Percentiles rank a stretch among this genome's conserved stretches.
These are phyloP conservation scores for Netelia virgata DNA, from an alignment of 2,888 invertebrate species.

Conservation along the genomic window DNA sequence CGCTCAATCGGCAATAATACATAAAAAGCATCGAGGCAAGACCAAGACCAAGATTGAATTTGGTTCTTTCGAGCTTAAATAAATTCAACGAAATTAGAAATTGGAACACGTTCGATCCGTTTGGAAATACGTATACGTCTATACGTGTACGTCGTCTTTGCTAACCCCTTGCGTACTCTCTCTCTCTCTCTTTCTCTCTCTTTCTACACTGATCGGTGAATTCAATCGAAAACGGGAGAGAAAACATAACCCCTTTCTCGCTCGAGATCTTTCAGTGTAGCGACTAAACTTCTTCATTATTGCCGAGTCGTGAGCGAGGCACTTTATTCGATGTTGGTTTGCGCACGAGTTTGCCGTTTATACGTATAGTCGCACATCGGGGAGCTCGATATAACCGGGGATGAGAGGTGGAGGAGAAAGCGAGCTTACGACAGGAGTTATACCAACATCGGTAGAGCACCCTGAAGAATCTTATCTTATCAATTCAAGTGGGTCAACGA, in stretches of 20 bases:
- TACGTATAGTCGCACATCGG: background rate
- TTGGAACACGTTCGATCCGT: constrained; percentile 17
- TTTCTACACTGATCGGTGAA: constrained; percentile 29
- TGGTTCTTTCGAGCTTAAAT: constrained; percentile 12
- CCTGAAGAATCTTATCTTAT: constrained; percentile 38
- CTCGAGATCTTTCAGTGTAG: constrained; percentile 29
- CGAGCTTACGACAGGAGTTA: constrained; percentile 23
- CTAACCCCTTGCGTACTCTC: too few species aligned
- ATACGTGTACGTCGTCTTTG: background rate
- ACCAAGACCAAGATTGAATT: constrained; percentile 19
- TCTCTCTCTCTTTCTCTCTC: background rate
- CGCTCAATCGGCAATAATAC: constrained; percentile 2
- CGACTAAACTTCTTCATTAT: constrained; percentile 52
- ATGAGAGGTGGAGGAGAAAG: background rate
- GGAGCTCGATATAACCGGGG: background rate
- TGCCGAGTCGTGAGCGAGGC: constrained; percentile 45
- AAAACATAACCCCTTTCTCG: constrained; percentile 37
- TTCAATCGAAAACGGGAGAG: constrained; percentile 41
- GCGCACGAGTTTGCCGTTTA: constrained; percentile 22
- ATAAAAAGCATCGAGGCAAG: background rate
- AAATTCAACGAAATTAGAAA: constrained; percentile 41
- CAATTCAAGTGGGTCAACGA: constrained; percentile 32
- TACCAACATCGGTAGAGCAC: constrained; percentile 25
- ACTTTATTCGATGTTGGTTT: constrained; percentile 19
- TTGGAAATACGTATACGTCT: background rate